Conservation (phyloP, 2,888 invertebrate species). For the Athalia rosae region DNA sequence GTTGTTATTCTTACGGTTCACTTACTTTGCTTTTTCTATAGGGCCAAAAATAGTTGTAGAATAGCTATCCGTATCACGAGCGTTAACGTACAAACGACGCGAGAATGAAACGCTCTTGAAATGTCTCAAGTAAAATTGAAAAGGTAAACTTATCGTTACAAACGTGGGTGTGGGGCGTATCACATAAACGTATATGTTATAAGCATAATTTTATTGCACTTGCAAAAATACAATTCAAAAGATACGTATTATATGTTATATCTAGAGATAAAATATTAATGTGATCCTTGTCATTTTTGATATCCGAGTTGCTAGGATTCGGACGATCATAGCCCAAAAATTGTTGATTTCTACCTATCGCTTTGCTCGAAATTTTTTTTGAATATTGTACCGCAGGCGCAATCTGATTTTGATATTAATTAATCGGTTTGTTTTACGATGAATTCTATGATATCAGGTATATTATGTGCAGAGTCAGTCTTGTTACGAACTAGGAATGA, state of each 20-base stretch:
- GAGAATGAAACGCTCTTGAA: slow-evolving; percentile 24
- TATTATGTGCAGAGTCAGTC: slow-evolving; percentile 40
- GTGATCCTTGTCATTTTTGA: slow-evolving; percentile 17
- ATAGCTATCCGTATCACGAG: slow-evolving; percentile 2
- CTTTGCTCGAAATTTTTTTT: too few species aligned
- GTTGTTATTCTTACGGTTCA: neutral
- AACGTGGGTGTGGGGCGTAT: neutral
- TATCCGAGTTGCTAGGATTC: neutral
- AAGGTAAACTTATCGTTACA: neutral
- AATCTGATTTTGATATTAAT: slow-evolving; percentile 10
- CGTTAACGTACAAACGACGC: slow-evolving; percentile 28
- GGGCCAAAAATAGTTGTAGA: slow-evolving; percentile 9
- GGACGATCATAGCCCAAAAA: too few species aligned
- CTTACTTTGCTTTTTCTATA: neutral
- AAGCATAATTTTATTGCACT: slow-evolving; percentile 66
- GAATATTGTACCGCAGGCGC: too few species aligned
- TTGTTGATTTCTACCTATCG: too few species aligned
- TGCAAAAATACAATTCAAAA: slow-evolving; percentile 67
- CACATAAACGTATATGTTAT: neutral
- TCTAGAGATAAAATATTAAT: slow-evolving; percentile 37
- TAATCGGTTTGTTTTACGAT: neutral
- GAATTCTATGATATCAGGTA: slow-evolving; percentile 22
- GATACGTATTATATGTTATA: slow-evolving; percentile 43
- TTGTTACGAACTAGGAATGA: slow-evolving; percentile 46
- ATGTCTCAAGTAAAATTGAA: slow-evolving; percentile 23